Evolutionary conservation across 2,113 vertebrate species (phyloP).

Genomic region (Ameiurus melas): DNA sequence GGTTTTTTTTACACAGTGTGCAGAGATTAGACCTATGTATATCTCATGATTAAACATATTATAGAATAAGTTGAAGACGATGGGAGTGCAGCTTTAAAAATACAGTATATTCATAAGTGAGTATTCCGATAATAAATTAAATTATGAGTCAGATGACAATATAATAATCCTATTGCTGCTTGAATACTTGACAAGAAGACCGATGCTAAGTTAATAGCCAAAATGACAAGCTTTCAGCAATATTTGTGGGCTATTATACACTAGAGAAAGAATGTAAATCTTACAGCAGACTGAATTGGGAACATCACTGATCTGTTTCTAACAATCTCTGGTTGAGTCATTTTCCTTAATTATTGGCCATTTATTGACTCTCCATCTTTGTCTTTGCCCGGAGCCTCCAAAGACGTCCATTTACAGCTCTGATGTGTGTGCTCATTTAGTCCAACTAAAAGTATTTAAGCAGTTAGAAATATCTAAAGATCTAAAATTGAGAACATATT

Average conservation of each 20-base stretch:
- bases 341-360: neutral
- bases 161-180: neutral
- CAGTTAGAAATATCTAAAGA: neutral
- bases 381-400: neutral
- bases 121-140: neutral
- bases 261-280: neutral
- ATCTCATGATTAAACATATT: neutral
- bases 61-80: neutral
- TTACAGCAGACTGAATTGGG: neutral
- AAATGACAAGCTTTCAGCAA: constrained; percentile 2
- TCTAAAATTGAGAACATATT: neutral
- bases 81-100: neutral
- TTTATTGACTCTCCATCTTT: constrained; percentile 13
- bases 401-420: neutral
- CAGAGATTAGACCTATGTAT: neutral
- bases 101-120: neutral
- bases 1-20: too few species aligned
- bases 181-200: neutral
- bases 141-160: neutral
- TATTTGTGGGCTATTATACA: neutral
- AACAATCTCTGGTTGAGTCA: neutral
- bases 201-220: neutral
- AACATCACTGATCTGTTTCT: constrained; percentile 15
- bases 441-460: neutral
- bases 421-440: neutral